These are phyloP conservation scores for Tanypteryx hageni DNA, from an alignment of 2,888 invertebrate species.

Conservation along the genomic window DNA sequence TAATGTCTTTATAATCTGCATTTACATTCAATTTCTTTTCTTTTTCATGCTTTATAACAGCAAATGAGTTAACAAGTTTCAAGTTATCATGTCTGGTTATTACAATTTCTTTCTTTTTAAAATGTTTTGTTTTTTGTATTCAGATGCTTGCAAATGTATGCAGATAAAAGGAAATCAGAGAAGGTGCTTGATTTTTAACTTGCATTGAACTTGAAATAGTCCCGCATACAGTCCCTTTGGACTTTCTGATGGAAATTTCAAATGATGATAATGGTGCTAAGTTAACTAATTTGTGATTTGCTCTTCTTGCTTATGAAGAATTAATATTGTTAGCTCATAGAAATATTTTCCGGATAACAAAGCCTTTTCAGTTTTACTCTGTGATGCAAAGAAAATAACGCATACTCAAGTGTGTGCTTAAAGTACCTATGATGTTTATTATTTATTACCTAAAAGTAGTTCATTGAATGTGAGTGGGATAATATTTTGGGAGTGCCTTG, in stretches of 20 bases:
- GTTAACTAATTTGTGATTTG: conserved; percentile 35
- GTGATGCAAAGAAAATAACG: conserved; percentile 20
- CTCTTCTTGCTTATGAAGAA: conserved; percentile 45
- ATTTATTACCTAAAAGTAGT: conserved; percentile 16
- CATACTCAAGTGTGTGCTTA: conserved; percentile 29
- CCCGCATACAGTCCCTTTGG: background rate
- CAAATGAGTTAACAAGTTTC: background rate
- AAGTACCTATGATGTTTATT: conserved; percentile 31
- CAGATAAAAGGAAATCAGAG: background rate
- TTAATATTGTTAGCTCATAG: conserved; percentile 16
- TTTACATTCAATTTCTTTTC: background rate
- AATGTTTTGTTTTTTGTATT: background rate
- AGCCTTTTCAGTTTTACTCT: conserved; percentile 25
- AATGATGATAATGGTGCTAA: conserved; percentile 51
- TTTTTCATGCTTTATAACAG: background rate
- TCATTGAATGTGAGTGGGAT: conserved; percentile 49
- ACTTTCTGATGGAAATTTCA: background rate
- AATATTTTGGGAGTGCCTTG: conserved; percentile 39
- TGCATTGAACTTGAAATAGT: background rate
- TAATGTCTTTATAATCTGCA: background rate
- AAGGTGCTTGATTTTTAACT: background rate
- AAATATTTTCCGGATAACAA: background rate
- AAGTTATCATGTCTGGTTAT: background rate
- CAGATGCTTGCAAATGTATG: background rate
- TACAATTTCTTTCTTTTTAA: background rate